A percentile compares a stretch with the other conserved stretches of the same genome.
These are phyloP conservation scores for Sinohyriopsis cumingii DNA, from an alignment of 2,888 invertebrate genomes.

Conservation along the genomic window DNA sequence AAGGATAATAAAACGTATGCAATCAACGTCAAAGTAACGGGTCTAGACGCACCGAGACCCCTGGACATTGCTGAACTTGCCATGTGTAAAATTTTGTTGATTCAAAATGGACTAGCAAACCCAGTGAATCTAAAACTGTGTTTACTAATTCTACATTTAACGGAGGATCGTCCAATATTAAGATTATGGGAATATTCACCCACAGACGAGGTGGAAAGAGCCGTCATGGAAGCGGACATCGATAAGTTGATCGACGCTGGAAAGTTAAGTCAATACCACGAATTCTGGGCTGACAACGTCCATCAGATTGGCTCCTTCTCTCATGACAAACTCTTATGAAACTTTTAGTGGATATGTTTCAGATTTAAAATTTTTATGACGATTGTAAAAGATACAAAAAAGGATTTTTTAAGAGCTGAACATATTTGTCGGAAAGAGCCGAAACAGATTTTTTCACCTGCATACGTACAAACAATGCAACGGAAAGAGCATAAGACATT, in stretches of 20 bases:
- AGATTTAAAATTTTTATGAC: no score
- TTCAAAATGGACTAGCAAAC: conserved; percentile 56
- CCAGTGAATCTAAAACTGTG: conserved; percentile 47
- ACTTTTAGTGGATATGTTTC: not conserved
- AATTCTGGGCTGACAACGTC: conserved; percentile 57
- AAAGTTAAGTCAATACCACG: conserved; percentile 54
- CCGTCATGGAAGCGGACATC: conserved; percentile 55
- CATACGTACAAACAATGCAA: no score
- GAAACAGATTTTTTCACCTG: no score
- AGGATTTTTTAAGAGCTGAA: no score
- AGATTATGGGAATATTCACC: conserved; percentile 58
- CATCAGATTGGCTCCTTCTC: conserved; percentile 27
- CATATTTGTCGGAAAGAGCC: no score
- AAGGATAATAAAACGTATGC: conserved; percentile 47
- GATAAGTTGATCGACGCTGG: conserved; percentile 62
- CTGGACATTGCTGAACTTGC: conserved; percentile 59
- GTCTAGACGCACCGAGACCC: conserved; percentile 54
- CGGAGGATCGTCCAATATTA: conserved; percentile 53
- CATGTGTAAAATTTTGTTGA: conserved; percentile 56
- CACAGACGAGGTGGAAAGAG: conserved; percentile 53
- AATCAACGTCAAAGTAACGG: conserved; percentile 56
- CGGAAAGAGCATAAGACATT: no score
- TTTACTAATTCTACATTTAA: conserved; percentile 52
- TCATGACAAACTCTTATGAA: conserved; percentile 26
- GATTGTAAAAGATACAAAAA: no score